phyloP scores from a whole-genome alignment of 2,797 vertebrate species.

The Poecilia gillii region DNA sequence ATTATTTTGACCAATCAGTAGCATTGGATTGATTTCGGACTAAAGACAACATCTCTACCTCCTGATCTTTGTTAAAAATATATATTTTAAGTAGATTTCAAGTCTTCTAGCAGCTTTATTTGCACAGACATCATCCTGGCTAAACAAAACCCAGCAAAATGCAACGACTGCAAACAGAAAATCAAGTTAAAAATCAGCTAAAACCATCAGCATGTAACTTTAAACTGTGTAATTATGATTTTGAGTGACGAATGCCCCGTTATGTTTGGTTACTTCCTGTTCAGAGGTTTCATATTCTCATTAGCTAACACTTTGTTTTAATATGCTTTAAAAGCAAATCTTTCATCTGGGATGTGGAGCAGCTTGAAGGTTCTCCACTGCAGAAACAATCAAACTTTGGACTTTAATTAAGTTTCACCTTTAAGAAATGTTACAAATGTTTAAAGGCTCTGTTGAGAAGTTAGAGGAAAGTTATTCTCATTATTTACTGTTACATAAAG shows the following conservation, averaged over 20 bases:
- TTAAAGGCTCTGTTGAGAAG: not conserved
- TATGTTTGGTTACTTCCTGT: not conserved
- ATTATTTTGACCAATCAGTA: not conserved
- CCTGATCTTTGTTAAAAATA: not conserved
- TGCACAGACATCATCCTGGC: not conserved
- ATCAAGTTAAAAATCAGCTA: not conserved
- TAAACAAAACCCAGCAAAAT: not conserved
- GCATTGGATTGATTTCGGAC: not conserved
- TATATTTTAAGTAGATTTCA: not conserved
- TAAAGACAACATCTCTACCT: not conserved
- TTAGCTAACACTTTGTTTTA: not conserved
- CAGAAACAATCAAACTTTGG: not conserved
- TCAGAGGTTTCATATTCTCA: not conserved
- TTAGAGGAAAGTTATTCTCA: not conserved
- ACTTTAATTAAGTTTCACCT: not conserved
- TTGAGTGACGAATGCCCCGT: not conserved
- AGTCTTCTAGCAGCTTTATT: not conserved
- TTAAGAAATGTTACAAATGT: not conserved
- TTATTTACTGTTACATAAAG: not conserved
- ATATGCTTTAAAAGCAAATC: not conserved
- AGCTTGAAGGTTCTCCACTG: not conserved
- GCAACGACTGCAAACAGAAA: not conserved
- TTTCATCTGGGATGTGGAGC: not conserved
- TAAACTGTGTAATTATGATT: not conserved
- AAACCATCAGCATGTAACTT: not conserved